Percentiles rank a stretch among this genome's conserved stretches.
phyloP scores from a whole-genome alignment of 1,140 invertebrate genomes.

The Formica exsecta region DNA sequence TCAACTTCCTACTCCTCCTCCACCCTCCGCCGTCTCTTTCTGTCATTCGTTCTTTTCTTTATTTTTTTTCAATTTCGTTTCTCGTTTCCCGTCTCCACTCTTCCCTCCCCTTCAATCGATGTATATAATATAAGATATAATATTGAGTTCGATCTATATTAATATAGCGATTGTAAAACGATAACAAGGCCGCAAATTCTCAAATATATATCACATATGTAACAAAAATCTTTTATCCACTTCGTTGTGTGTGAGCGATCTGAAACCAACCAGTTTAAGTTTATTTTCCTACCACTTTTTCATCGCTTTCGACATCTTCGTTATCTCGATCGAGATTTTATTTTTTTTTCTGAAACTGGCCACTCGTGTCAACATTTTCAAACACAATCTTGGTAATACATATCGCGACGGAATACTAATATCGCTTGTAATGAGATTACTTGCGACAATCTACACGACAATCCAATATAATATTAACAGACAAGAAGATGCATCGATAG shows the following conservation, averaged over 20 bases:
- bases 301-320: not conserved
- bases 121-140: slow-evolving; percentile 21
- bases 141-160: no score
- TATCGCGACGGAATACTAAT: slow-evolving; percentile 37
- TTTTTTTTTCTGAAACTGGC: slow-evolving; percentile 23
- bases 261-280: slow-evolving; percentile 32
- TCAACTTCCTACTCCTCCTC: slow-evolving; percentile 61
- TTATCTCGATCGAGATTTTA: slow-evolving; percentile 34
- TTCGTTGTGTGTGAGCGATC: not conserved
- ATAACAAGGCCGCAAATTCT: slow-evolving; percentile 31
- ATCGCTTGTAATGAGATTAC: slow-evolving; percentile 51
- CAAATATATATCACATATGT: not conserved
- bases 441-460: not conserved
- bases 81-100: slow-evolving; percentile 37
- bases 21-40: slow-evolving; percentile 24
- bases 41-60: slow-evolving; percentile 44
- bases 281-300: slow-evolving; percentile 3
- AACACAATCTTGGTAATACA: slow-evolving; percentile 36
- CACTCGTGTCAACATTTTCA: slow-evolving; percentile 53
- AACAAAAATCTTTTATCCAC: not conserved
- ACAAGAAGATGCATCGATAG: slow-evolving; percentile 13
- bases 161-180: not conserved
- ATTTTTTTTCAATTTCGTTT: slow-evolving; percentile 67
- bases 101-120: slow-evolving; percentile 38
- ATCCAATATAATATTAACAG: not conserved